phyloP scores from a whole-genome alignment of 2,113 vertebrate genomes.

The Nasalis larvatus region DNA sequence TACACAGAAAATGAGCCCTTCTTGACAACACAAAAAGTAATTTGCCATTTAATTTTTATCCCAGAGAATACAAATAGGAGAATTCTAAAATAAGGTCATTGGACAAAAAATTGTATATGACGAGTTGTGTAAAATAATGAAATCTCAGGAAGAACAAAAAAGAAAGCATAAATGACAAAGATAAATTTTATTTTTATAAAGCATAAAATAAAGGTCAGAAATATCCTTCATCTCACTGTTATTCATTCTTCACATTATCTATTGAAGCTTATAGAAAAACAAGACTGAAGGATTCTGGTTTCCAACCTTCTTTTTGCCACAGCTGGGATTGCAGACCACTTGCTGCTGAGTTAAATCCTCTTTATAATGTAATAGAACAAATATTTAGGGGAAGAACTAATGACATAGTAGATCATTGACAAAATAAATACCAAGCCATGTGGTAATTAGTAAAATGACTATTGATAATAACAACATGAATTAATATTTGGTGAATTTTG shows the following conservation, averaged over 20 bases:
- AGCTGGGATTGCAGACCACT: not conserved
- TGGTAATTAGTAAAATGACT: not conserved
- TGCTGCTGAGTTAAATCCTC: not conserved
- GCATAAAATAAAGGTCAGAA: not conserved
- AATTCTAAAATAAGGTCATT: not conserved
- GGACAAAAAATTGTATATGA: not conserved
- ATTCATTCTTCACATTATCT: not conserved
- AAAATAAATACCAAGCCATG: not conserved
- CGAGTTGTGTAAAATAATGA: slow-evolving; percentile 5
- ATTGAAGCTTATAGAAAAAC: not conserved
- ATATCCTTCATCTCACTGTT: not conserved
- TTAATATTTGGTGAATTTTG: not conserved
- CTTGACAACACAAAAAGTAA: slow-evolving; percentile 27
- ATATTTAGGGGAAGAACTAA: not conserved
- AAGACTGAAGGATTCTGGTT: not conserved
- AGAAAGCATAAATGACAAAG: not conserved
- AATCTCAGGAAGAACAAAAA: not conserved
- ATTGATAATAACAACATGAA: not conserved
- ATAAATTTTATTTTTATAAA: not conserved
- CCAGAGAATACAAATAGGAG: not conserved
- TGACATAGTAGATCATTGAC: not conserved
- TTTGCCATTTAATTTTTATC: not conserved
- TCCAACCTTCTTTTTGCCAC: not conserved
- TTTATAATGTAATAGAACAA: not conserved
- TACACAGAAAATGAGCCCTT: not conserved